These are phyloP conservation scores for Balearica regulorum DNA, from an alignment of 2,797 vertebrate species.

Conservation along the genomic window DNA sequence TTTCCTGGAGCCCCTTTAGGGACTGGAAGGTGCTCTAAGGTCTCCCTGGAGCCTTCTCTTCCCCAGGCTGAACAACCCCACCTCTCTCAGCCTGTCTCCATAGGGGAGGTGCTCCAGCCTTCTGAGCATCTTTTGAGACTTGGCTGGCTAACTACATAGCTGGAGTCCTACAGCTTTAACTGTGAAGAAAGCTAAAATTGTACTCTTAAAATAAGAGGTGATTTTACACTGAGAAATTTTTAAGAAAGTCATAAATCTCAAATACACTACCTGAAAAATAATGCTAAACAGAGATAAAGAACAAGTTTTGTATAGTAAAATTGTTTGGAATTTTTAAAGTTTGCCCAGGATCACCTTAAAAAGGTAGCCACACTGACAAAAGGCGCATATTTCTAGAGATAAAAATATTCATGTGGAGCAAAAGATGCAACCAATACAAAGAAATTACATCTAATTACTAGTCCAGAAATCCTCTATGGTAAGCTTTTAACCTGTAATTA, in stretches of 20 bases:
- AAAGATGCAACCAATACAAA: neutral
- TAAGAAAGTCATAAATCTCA: neutral
- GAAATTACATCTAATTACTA: neutral
- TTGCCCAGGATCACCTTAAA: neutral
- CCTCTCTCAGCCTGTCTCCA: too few relatives aligned
- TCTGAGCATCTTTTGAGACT: neutral
- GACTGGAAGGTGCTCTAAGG: too few relatives aligned
- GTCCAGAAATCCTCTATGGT: neutral
- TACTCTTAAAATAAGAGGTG: neutral
- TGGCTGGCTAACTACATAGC: neutral
- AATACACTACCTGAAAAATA: neutral
- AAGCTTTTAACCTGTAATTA: neutral
- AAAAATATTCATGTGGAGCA: neutral
- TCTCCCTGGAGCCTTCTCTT: too few relatives aligned
- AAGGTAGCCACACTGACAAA: neutral
- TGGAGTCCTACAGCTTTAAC: neutral
- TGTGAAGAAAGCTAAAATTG: neutral
- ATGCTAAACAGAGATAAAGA: neutral
- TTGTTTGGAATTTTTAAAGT: neutral
- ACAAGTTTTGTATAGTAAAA: neutral
- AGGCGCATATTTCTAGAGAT: neutral
- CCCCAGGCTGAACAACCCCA: too few relatives aligned
- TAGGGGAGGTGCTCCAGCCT: too few relatives aligned
- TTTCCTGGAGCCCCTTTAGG: too few relatives aligned
- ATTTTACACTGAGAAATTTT: neutral